Conservation (phyloP, 1,140 invertebrate species). For the Paramacrobiotus metropolitanus region DNA sequence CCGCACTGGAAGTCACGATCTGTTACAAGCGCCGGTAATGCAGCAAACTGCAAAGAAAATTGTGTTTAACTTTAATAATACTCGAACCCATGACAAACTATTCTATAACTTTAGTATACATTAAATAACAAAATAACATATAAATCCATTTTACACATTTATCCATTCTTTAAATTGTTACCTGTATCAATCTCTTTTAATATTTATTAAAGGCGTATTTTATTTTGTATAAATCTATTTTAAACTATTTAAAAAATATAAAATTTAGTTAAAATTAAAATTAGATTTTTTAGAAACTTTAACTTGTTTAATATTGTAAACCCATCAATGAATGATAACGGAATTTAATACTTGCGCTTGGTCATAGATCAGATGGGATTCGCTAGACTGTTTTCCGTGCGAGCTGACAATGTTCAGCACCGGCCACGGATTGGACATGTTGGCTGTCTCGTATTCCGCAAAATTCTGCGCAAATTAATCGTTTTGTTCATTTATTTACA, state of each 20-base stretch:
- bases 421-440: not conserved
- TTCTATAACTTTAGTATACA: constrained; percentile 12
- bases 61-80: not conserved
- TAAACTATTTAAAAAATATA: constrained; percentile 9
- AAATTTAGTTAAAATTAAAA: not conserved
- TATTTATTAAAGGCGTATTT: too few species aligned
- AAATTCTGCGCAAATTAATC: not conserved
- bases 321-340: not conserved
- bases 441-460: not conserved
- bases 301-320: not conserved
- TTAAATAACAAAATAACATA: constrained; percentile 23
- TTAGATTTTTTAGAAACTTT: not conserved
- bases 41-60: not conserved
- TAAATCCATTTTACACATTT: constrained; percentile 25
- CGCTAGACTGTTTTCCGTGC: not conserved
- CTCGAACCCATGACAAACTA: not conserved
- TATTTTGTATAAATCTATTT: constrained; percentile 7
- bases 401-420: not conserved
- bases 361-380: not conserved
- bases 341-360: constrained; percentile 3
- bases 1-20: constrained; percentile 53
- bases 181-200: too few species aligned
- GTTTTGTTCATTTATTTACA: too few species aligned
- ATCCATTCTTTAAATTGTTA: too few species aligned
- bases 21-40: constrained; percentile 35